A percentile compares a stretch with the other conserved stretches of the same genome.
Evolutionary conservation across 2,797 vertebrate genomes (phyloP).

Genomic region (Syngnathus rostellatus): DNA sequence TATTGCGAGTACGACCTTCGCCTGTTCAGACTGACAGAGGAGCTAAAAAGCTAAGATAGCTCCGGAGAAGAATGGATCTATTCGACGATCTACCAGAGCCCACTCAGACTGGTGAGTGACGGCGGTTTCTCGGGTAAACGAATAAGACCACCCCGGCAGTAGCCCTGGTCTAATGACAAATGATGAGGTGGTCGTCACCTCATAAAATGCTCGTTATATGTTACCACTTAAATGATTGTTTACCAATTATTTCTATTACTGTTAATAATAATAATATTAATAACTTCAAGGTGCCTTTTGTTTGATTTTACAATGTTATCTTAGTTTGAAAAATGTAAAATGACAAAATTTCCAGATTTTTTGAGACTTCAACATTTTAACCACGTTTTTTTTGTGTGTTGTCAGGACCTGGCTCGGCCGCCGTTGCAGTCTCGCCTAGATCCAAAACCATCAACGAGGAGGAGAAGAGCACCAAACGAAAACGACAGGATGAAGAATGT

Average conservation of each 20-base stretch:
- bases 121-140: not conserved
- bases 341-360: not conserved
- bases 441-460: constrained; percentile 29
- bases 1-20: not conserved
- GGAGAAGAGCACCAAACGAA: constrained; percentile 72
- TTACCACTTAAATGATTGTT: not conserved
- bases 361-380: not conserved
- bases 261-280: too few relatives aligned
- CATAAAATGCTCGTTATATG: not conserved
- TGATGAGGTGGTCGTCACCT: not conserved
- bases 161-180: too few relatives aligned
- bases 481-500: constrained; percentile 40
- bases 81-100: constrained; percentile 66
- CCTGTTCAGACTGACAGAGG: not conserved
- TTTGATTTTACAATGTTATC: too few relatives aligned
- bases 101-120: constrained; percentile 46
- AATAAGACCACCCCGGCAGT: too few relatives aligned
- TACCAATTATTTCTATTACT: too few relatives aligned
- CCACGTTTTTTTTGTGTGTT: not conserved
- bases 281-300: too few relatives aligned
- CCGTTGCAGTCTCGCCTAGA: not conserved
- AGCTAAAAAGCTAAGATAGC: constrained; percentile 15
- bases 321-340: not conserved
- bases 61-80: constrained; percentile 48
- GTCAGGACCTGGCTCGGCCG: constrained; percentile 17